A percentile compares a stretch with the other conserved stretches of the same genome.
Conservation (phyloP, 2,797 vertebrate genomes). For the Megaceryle alcyon region DNA sequence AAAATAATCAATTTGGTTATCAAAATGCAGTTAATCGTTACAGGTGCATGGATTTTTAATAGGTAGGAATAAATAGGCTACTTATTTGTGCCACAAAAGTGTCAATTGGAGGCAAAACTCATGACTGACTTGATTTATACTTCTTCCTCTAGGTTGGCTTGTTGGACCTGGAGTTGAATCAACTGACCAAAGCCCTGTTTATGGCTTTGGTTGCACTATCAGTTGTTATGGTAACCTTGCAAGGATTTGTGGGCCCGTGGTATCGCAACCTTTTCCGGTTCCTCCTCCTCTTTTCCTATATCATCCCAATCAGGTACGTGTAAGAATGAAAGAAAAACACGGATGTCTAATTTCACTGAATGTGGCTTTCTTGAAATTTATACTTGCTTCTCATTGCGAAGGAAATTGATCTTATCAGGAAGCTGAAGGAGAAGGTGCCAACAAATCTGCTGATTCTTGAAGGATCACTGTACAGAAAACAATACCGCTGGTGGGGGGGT, state of each 20-base stretch:
- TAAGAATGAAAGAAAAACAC: slow-evolving; percentile 27
- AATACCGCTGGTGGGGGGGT: slow-evolving; percentile 8
- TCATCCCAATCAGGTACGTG: slow-evolving; percentile 96
- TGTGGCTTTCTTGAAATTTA: slow-evolving; percentile 66
- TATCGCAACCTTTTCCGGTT: slow-evolving; percentile 95
- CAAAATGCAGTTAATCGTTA: neutral
- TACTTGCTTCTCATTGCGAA: slow-evolving; percentile 61
- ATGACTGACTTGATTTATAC: neutral
- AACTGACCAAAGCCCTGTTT: slow-evolving; percentile 95
- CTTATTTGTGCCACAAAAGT: neutral
- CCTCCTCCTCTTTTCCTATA: slow-evolving; percentile 96
- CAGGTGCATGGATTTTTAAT: neutral
- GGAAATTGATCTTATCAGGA: slow-evolving; percentile 68
- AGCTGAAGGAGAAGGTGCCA: slow-evolving; percentile 51
- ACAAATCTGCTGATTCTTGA: slow-evolving; percentile 60
- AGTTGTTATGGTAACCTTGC: slow-evolving; percentile 91
- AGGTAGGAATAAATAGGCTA: neutral
- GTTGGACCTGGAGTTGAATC: slow-evolving; percentile 95
- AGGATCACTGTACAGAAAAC: slow-evolving; percentile 55
- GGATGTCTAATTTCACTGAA: slow-evolving; percentile 61
- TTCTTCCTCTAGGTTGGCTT: slow-evolving; percentile 86
- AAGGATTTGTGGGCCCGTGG: slow-evolving; percentile 94
- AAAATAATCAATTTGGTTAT: neutral
- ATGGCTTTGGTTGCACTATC: slow-evolving; percentile 91
- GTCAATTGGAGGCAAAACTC: neutral